Evolutionary conservation across 2,888 invertebrate genomes (phyloP), one percentile per base, ranked within the genome.

Genomic region (Anticlea derivata): DNA sequence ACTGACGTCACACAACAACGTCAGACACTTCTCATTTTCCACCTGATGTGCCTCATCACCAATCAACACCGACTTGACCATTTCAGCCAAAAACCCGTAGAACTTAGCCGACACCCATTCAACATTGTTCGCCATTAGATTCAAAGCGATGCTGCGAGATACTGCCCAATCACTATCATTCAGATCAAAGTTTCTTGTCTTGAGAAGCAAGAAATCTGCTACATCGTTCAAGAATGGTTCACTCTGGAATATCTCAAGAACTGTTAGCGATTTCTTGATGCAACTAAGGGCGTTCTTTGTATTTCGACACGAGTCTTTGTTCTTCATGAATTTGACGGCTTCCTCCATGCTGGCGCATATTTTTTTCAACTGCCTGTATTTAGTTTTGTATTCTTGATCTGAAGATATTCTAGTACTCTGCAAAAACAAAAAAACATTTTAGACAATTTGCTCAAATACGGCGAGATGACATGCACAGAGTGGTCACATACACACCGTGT

Each of bases 231-330:
- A 76, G 64, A 92, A 88, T 20, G 68, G 72, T 30, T 92, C 83
- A 74, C 91, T 92, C 73, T 91, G 86, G 68, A 94, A 93, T 61
- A 93, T 91, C 50, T 93, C 91, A 24, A 94, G 72, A 52, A 92
- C 88, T 0, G 92, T 82, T 31, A 94, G 76, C 0, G 93, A 91
- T 20, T 88, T 83, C 58, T 92, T 88, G 13, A 93, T 91, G 27
- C 83, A 75, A 33, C 60, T 73, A 1, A 93, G 73, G 20, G 89
- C 80, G 17, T 67, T 58, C 40, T 82, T 84, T 0, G 73, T 64
- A 76, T 77, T 45, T 55, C 75, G 73, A 37, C 67, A 67, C 0
- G 61, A 61, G 23, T 75, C 68, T 60, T 77, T 80, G 43, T 79
- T 75, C 48, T 82, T 86, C 69, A 85, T 80, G 53, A 89, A 84